Evolutionary conservation across 2,113 vertebrate genomes (phyloP).

Genomic region (Heteronetta atricapilla): DNA sequence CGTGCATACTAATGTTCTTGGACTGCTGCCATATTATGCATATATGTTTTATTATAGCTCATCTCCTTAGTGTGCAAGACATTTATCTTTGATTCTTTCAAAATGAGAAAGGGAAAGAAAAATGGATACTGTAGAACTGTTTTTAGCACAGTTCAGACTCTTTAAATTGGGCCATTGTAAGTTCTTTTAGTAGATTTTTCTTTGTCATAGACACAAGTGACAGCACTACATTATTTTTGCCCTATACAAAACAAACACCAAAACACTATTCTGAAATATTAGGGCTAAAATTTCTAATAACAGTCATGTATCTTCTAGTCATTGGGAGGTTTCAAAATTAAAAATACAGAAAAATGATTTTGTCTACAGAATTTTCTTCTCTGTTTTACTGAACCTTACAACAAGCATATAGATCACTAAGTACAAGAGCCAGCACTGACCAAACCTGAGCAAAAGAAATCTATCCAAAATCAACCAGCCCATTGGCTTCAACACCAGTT

Average conservation of each 20-base stretch:
- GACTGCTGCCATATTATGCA: conserved; percentile 51
- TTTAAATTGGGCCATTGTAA: conserved; percentile 13
- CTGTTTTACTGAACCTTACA: background rate
- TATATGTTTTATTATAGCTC: conserved; percentile 50
- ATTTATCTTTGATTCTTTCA: conserved; percentile 59
- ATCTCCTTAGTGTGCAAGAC: conserved; percentile 51
- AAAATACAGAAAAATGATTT: background rate
- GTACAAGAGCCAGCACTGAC: background rate
- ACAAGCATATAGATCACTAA: accelerated
- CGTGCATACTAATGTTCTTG: conserved; percentile 41
- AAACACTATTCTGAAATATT: background rate
- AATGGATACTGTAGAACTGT: background rate
- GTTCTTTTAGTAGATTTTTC: conserved; percentile 28
- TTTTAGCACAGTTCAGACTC: background rate
- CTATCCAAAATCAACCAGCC: background rate
- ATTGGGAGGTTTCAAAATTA: background rate
- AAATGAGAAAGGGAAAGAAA: background rate
- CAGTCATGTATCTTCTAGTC: background rate
- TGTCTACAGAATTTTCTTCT: background rate
- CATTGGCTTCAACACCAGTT: background rate
- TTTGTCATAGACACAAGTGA: background rate
- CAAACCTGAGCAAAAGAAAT: background rate
- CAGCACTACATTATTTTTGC: background rate
- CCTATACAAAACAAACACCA: background rate
- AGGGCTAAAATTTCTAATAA: background rate